Conservation (phyloP, 2,888 invertebrate species). For the Metellina segmentata region DNA sequence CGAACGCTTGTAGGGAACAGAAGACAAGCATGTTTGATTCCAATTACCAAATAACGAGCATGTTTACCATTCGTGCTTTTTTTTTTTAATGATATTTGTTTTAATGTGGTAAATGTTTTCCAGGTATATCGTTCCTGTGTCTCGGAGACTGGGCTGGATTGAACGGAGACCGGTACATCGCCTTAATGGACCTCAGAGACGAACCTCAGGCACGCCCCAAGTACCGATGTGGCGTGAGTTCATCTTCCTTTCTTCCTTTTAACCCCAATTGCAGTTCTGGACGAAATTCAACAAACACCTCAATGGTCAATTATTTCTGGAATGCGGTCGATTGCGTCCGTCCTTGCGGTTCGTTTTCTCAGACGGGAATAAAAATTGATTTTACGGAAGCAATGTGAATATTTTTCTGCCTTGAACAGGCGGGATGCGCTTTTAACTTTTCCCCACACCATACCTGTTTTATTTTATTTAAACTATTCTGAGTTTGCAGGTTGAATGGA, state of each 20-base stretch:
- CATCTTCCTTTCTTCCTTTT: not conserved
- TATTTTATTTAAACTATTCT: no score
- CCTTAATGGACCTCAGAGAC: conserved; percentile 78
- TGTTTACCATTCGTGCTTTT: no score
- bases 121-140: conserved; percentile 83
- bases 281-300: not conserved
- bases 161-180: conserved; percentile 83
- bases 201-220: conserved; percentile 78
- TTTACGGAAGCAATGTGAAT: no score
- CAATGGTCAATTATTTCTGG: not conserved
- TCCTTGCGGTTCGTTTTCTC: not conserved
- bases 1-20: no score
- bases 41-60: no score
- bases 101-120: not conserved
- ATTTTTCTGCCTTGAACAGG: no score
- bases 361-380: not conserved
- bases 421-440: no score
- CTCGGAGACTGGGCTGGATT: conserved; percentile 85
- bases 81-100: no score
- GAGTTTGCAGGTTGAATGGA: no score
- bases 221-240: conserved; percentile 79
- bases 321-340: conserved; percentile 1
- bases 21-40: no score
- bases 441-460: no score
- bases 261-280: not conserved